phyloP scores from a whole-genome alignment of 2,113 vertebrate species.

The Coturnix japonica region DNA sequence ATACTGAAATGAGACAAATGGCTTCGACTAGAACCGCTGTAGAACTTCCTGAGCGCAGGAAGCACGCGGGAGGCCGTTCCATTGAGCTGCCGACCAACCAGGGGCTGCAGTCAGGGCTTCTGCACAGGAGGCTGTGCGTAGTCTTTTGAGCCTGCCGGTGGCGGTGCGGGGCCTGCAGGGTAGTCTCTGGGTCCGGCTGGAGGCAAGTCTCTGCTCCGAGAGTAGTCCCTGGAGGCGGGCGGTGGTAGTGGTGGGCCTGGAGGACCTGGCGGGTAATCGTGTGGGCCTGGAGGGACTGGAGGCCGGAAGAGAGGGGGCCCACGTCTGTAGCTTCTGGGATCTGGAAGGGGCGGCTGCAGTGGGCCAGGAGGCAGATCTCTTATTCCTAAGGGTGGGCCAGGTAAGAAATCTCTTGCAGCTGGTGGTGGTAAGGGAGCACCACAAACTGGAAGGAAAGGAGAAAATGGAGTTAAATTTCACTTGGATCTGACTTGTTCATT shows the following conservation, averaged over 20 bases:
- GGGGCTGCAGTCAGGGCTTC: slow-evolving; percentile 49
- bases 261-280: slow-evolving; percentile 74
- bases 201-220: slow-evolving; percentile 77
- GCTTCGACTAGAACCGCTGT: slow-evolving; percentile 29
- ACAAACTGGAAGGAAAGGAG: slow-evolving; percentile 58
- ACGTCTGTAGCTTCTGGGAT: slow-evolving; percentile 73
- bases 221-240: slow-evolving; percentile 69
- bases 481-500: neutral
- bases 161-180: neutral
- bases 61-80: neutral
- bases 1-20: slow-evolving; percentile 59
- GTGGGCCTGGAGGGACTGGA: slow-evolving; percentile 54
- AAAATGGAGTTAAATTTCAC: neutral
- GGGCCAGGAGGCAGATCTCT: slow-evolving; percentile 79
- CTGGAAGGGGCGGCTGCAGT: slow-evolving; percentile 46
- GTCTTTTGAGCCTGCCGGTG: slow-evolving; percentile 42
- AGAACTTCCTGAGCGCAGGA: slow-evolving; percentile 14
- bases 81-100: neutral
- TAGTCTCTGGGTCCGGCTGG: slow-evolving; percentile 58
- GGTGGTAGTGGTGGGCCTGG: slow-evolving; percentile 52
- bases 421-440: slow-evolving; percentile 71
- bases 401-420: slow-evolving; percentile 74
- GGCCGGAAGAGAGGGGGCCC: slow-evolving; percentile 73
- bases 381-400: slow-evolving; percentile 67
- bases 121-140: slow-evolving; percentile 56